Percentiles rank a stretch among this genome's conserved stretches.
phyloP scores from a whole-genome alignment of 2,797 vertebrate species.

The Semaprochilodus insignis region DNA sequence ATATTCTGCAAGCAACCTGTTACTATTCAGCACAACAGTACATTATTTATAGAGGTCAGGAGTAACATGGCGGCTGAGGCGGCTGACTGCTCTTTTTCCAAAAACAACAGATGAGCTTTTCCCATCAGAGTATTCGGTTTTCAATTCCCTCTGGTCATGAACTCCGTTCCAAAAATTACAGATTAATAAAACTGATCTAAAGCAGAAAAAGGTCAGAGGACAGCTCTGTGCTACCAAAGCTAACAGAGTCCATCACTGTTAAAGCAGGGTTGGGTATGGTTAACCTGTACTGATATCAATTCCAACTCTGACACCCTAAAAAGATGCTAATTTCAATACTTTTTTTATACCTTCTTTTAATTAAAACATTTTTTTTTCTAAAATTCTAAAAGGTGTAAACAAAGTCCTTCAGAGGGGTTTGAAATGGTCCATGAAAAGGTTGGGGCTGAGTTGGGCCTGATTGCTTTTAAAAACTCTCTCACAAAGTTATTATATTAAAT shows the following conservation, averaged over 20 bases:
- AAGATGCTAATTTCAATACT: no score
- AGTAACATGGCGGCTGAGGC: not conserved
- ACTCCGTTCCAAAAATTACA: not conserved
- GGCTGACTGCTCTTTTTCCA: constrained; percentile 5
- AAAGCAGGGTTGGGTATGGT: not conserved
- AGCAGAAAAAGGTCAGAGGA: not conserved
- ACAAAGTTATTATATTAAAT: not conserved
- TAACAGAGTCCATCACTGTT: not conserved
- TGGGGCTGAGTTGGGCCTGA: no score
- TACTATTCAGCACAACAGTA: constrained; percentile 6
- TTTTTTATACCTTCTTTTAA: no score
- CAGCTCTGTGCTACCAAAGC: not conserved
- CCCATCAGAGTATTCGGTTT: not conserved
- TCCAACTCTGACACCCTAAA: no score
- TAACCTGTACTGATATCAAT: no score
- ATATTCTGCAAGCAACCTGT: not conserved
- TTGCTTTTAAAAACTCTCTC: no score
- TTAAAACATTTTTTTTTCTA: no score
- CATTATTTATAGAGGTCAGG: constrained; percentile 13
- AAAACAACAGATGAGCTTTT: not conserved
- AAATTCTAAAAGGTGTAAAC: no score
- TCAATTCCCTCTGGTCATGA: not conserved
- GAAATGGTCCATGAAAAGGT: no score
- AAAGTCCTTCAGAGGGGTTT: no score
- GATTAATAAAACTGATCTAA: not conserved